Evolutionary conservation across 30 jellyfish, hydroid and myxozoan genomes (phyloP).

Genomic region (Cassiopea andromeda): DNA sequence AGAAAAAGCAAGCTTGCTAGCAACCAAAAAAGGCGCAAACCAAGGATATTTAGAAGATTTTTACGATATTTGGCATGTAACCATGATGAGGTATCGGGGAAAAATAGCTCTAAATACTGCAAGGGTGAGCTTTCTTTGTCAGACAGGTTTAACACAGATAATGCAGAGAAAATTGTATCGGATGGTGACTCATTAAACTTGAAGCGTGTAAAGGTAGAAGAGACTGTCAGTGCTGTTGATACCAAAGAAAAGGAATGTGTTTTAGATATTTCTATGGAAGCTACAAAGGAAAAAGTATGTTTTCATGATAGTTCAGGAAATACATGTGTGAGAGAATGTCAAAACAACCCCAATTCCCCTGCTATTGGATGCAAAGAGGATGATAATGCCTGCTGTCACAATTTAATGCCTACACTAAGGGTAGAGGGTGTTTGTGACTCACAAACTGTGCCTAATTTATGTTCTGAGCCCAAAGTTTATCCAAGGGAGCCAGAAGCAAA

Average conservation of each 20-base stretch:
- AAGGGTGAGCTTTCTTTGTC: not conserved
- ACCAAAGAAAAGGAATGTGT: not conserved
- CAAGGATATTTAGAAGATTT: conserved; percentile 13
- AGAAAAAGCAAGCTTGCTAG: not conserved
- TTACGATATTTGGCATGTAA: conserved; percentile 15
- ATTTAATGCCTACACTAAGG: no score
- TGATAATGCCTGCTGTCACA: no score
- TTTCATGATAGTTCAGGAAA: not conserved
- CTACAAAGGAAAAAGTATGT: not conserved
- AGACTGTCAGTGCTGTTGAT: not conserved
- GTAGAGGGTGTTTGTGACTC: no score
- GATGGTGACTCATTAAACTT: not conserved
- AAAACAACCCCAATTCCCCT: not conserved
- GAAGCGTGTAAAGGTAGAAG: not conserved
- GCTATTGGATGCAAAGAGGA: not conserved
- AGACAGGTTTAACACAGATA: not conserved
- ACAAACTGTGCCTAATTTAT: no score
- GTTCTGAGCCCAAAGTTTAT: no score
- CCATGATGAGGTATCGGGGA: not conserved
- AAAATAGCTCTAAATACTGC: not conserved
- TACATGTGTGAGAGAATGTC: not conserved
- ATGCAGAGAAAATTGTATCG: not conserved
- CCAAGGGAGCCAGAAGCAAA: not conserved
- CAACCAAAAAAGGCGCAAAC: not conserved
- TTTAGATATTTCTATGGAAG: not conserved